phyloP scores from a whole-genome alignment of 2,113 vertebrate genomes.

The Marmota flaviventris region DNA sequence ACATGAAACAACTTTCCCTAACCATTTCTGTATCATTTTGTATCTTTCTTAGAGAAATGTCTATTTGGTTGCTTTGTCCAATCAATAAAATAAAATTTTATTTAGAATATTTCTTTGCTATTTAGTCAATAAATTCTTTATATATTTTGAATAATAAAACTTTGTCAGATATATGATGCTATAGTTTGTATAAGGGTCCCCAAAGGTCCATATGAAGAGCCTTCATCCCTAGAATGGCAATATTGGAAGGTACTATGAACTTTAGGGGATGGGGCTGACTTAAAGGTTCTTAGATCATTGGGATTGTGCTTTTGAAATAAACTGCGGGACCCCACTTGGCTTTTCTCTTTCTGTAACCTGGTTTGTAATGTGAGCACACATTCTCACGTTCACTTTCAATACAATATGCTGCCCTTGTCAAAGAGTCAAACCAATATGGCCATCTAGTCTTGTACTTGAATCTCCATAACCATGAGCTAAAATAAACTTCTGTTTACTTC shows the following conservation, averaged over 20 bases:
- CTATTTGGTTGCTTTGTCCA: not conserved
- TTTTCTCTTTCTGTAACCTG: not conserved
- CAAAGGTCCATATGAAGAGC: not conserved
- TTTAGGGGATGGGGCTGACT: too few relatives aligned
- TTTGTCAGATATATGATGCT: not conserved
- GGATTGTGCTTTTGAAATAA: too few relatives aligned
- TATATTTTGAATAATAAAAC: not conserved
- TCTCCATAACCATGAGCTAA: not conserved
- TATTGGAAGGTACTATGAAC: too few relatives aligned
- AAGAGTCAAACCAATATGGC: too few relatives aligned
- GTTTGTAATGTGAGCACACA: too few relatives aligned
- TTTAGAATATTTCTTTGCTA: not conserved
- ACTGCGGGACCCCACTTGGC: too few relatives aligned
- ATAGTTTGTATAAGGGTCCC: not conserved
- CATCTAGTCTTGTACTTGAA: not conserved
- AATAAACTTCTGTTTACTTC: not conserved
- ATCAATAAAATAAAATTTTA: not conserved
- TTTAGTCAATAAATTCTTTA: not conserved
- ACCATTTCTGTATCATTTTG: not conserved
- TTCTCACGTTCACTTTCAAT: not conserved
- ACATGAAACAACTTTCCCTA: not conserved
- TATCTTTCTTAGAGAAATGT: not conserved
- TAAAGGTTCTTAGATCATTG: not conserved
- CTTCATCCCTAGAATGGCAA: too few relatives aligned
- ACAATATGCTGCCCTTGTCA: not conserved